Evolutionary conservation across 2,888 invertebrate species (phyloP).

Genomic region (Leptarthrus brevirostris): DNA sequence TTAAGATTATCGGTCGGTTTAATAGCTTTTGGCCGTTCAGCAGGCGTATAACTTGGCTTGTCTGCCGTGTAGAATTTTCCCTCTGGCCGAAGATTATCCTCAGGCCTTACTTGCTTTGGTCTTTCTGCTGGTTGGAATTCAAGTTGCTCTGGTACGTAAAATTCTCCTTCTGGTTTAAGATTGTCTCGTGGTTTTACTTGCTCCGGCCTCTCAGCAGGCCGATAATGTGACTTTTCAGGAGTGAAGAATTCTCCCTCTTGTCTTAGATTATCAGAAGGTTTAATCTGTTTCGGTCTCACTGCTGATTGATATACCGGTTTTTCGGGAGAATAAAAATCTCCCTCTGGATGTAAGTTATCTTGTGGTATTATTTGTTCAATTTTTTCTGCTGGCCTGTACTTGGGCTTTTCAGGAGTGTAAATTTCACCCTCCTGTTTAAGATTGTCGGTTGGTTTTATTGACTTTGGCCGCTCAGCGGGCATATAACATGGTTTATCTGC

Average conservation of each 20-base stretch:
- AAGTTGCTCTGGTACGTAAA: constrained; percentile 66
- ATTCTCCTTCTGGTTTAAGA: constrained; percentile 71
- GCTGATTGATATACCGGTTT: constrained; percentile 66
- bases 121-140: constrained; percentile 67
- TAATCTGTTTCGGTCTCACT: constrained; percentile 67
- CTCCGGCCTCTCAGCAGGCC: constrained; percentile 70
- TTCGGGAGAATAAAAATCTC: constrained; percentile 64
- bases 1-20: constrained; percentile 73
- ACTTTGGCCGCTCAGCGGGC: constrained; percentile 67
- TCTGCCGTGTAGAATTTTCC: constrained; percentile 70
- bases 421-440: constrained; percentile 69
- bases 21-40: constrained; percentile 71
- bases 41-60: constrained; percentile 68
- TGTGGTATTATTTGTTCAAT: constrained; percentile 70
- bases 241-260: constrained; percentile 71
- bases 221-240: constrained; percentile 69
- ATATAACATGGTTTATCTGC: constrained; percentile 63
- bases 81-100: constrained; percentile 69
- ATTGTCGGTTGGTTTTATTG: constrained; percentile 68
- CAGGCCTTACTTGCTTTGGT: constrained; percentile 63
- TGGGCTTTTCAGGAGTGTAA: constrained; percentile 69
- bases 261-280: constrained; percentile 69
- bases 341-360: constrained; percentile 73
- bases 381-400: constrained; percentile 71
- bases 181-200: constrained; percentile 69